These are phyloP conservation scores for Cordilura impudica DNA, from an alignment of 2,888 invertebrate species.

Conservation along the genomic window DNA sequence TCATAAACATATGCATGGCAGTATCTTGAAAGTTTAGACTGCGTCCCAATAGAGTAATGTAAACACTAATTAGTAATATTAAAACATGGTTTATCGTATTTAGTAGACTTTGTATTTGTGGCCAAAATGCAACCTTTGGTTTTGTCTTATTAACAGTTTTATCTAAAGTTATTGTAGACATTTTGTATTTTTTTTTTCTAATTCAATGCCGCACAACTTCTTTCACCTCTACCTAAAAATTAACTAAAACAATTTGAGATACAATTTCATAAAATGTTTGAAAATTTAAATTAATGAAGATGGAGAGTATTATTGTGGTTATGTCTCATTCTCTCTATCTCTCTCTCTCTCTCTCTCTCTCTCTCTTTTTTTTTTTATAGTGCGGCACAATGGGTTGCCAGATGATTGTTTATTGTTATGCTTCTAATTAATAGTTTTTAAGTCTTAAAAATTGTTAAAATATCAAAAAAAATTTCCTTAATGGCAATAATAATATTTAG, in stretches of 20 bases:
- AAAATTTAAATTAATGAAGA: neutral
- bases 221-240: conserved; percentile 19
- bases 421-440: no score
- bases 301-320: neutral
- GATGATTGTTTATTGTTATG: no score
- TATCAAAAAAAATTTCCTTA: no score
- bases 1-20: conserved; percentile 74
- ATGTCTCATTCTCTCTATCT: no score
- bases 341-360: no score
- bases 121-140: conserved; percentile 62
- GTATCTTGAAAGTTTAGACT: conserved; percentile 72
- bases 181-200: conserved; percentile 9
- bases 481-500: no score
- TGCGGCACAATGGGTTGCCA: no score
- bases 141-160: neutral
- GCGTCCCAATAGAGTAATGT: conserved; percentile 72
- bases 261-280: neutral
- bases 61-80: conserved; percentile 72
- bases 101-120: conserved; percentile 71
- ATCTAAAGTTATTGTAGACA: conserved; percentile 26
- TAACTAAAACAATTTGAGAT: conserved; percentile 28
- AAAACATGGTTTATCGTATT: conserved; percentile 75
- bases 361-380: no score
- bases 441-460: no score
- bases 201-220: conserved; percentile 5